Evolutionary conservation across 2,888 invertebrate genomes (phyloP).

Genomic region (Nomada goodeniana): DNA sequence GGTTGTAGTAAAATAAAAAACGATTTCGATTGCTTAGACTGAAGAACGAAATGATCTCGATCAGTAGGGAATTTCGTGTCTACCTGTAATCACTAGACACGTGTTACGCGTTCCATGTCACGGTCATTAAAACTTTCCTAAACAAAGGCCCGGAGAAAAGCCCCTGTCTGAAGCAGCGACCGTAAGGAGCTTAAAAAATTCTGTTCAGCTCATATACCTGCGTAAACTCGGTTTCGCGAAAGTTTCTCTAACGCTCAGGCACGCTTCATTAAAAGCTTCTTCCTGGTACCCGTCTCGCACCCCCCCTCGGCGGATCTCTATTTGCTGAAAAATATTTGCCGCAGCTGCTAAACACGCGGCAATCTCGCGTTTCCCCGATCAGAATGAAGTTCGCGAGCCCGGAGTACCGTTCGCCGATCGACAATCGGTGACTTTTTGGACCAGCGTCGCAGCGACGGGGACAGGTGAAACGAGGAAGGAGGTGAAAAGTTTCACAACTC

Average conservation of each 20-base stretch:
- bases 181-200: neutral
- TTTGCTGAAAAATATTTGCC: neutral
- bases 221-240: neutral
- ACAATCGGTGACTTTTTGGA: conserved; percentile 72
- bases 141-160: neutral
- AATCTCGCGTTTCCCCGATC: no score
- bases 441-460: conserved; percentile 8
- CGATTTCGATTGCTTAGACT: no score
- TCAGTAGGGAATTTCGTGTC: no score
- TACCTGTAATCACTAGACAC: no score
- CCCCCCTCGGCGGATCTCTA: neutral
- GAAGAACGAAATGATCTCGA: no score
- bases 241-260: conserved; percentile 2
- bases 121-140: no score
- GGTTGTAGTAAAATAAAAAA: no score
- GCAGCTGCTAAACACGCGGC: conserved; percentile 56
- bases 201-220: neutral
- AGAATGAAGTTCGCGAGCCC: conserved; percentile 55
- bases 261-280: conserved; percentile 17
- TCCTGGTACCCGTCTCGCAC: neutral
- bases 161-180: neutral
- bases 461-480: neutral
- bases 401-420: conserved; percentile 63
- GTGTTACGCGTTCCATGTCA: no score
- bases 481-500: conserved; percentile 69